These are phyloP conservation scores for Psittacula derbiana DNA, from an alignment of 2,797 vertebrate genomes.

Conservation along the genomic window DNA sequence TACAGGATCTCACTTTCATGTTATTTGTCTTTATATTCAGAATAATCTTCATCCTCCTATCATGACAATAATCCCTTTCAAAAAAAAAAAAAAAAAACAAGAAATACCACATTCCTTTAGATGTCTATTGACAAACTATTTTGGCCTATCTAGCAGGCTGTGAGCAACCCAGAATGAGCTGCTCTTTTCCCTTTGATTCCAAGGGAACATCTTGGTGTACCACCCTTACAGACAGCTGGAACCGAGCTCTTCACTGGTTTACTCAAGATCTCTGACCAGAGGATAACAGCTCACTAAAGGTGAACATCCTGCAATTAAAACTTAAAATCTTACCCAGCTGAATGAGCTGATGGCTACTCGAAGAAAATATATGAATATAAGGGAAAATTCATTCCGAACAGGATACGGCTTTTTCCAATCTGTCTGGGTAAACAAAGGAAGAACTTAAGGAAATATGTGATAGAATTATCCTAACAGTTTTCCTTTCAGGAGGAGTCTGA, in stretches of 20 bases:
- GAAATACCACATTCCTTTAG: background rate
- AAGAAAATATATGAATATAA: background rate
- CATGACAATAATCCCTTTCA: background rate
- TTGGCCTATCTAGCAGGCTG: background rate
- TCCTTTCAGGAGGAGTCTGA: background rate
- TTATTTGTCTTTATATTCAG: background rate
- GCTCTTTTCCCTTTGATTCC: background rate
- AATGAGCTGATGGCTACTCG: background rate
- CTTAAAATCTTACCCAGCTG: background rate
- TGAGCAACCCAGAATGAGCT: background rate
- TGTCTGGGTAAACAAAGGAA: background rate
- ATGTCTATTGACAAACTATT: background rate
- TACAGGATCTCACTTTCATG: background rate
- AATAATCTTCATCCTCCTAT: background rate
- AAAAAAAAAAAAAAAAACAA: background rate
- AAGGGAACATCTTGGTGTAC: accelerated
- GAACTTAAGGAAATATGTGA: background rate
- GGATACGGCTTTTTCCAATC: background rate
- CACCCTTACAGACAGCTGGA: background rate
- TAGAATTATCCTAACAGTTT: background rate
- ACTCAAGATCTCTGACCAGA: background rate
- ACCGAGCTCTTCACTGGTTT: background rate
- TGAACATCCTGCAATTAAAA: background rate
- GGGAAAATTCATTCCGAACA: background rate
- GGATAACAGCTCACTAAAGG: background rate